phyloP scores from a whole-genome alignment of 2,797 vertebrate genomes.

The Tragelaphus oryx region DNA sequence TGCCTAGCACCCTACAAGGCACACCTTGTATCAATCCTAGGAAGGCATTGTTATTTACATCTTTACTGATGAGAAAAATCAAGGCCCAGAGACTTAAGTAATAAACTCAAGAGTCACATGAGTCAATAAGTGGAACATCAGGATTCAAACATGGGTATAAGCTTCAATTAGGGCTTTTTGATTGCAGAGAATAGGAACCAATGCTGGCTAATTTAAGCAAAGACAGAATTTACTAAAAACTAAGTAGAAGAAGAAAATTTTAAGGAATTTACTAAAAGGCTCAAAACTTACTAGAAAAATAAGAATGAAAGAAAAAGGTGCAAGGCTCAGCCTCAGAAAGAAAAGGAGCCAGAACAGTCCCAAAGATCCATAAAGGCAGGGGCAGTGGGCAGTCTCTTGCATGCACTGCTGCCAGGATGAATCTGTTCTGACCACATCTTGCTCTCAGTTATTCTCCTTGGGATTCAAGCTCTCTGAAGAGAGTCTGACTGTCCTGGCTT shows the following conservation, averaged over 20 bases:
- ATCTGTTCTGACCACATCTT: neutral
- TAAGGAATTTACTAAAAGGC: neutral
- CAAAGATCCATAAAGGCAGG: neutral
- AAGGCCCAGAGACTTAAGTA: neutral
- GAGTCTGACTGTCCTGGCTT: neutral
- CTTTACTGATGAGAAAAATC: neutral
- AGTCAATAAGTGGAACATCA: neutral
- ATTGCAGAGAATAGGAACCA: neutral
- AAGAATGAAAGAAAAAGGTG: neutral
- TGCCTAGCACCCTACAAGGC: neutral
- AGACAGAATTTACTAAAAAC: neutral
- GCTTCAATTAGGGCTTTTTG: neutral
- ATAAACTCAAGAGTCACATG: neutral
- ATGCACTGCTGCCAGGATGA: neutral
- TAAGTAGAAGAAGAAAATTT: neutral
- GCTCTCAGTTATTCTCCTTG: neutral
- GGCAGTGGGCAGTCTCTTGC: accelerated
- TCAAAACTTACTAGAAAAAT: neutral
- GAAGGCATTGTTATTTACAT: neutral
- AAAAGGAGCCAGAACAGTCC: neutral
- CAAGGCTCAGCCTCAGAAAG: neutral
- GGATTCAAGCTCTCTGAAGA: neutral
- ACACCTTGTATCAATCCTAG: neutral
- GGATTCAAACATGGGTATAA: neutral
- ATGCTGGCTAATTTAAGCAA: neutral